Conservation (phyloP, 2,113 vertebrate species). For the Sisor rabdophorus region DNA sequence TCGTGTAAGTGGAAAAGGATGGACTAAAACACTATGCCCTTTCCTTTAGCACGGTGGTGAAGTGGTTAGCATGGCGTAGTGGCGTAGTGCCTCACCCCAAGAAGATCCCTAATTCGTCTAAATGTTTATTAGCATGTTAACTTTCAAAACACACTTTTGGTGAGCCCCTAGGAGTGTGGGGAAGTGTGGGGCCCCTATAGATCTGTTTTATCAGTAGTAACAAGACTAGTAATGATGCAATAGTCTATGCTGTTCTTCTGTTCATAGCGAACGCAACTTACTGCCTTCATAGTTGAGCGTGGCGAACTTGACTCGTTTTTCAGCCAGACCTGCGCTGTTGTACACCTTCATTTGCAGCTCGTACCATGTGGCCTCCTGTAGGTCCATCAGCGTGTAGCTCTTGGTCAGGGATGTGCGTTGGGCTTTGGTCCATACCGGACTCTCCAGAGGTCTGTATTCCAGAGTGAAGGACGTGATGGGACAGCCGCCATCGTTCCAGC, state of each 20-base stretch:
- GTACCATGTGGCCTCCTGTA: conserved; percentile 85
- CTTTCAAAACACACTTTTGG: too few species aligned
- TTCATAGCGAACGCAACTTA: conserved; percentile 61
- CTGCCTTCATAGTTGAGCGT: conserved; percentile 84
- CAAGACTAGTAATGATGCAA: too few species aligned
- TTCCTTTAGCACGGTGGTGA: background rate
- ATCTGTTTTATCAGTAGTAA: too few species aligned
- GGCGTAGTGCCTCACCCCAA: too few species aligned
- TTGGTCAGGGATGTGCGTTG: conserved; percentile 81
- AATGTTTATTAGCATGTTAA: too few species aligned
- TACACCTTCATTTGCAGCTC: conserved; percentile 83
- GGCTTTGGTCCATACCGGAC: conserved; percentile 77
- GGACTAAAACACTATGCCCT: background rate
- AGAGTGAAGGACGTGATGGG: conserved; percentile 83
- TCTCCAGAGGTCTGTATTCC: conserved; percentile 79
- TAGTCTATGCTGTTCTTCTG: background rate
- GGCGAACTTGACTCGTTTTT: conserved; percentile 82
- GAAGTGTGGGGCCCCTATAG: too few species aligned
- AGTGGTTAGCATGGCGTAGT: too few species aligned
- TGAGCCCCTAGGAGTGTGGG: too few species aligned
- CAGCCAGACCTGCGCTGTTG: conserved; percentile 83
- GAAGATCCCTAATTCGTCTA: too few species aligned
- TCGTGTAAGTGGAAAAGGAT: conserved; percentile 25
- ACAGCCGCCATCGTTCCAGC: conserved; percentile 86
- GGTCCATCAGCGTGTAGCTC: conserved; percentile 80